Evolutionary conservation across 1,140 invertebrate genomes (phyloP).

Genomic region (Meloidogyne chitwoodi): DNA sequence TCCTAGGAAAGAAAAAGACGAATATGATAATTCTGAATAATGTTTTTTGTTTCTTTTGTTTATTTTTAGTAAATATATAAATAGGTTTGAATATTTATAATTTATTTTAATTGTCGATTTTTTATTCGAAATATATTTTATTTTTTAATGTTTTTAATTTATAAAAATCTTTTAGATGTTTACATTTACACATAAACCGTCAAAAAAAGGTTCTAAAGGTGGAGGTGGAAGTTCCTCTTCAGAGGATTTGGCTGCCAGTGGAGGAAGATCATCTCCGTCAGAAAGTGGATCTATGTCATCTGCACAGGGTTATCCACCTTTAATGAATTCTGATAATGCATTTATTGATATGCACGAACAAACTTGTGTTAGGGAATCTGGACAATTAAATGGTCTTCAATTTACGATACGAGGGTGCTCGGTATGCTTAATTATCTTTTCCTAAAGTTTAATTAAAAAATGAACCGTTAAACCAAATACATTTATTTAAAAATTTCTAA

Average conservation of each 20-base stretch:
- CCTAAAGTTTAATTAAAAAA: no score
- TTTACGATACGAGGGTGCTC: constrained; percentile 4
- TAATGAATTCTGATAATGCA: not conserved
- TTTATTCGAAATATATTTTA: not conserved
- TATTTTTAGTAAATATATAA: constrained; percentile 60
- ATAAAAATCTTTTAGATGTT: not conserved
- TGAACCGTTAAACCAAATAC: no score
- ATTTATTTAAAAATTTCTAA: not conserved
- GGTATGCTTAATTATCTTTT: not conserved
- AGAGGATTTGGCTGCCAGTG: not conserved
- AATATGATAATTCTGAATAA: not conserved
- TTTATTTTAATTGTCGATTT: not conserved
- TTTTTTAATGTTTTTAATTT: not conserved
- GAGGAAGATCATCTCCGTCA: not conserved
- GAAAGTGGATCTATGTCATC: not conserved
- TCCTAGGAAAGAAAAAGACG: constrained; percentile 21
- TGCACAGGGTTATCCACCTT: not conserved
- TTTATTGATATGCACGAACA: not conserved
- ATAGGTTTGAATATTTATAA: not conserved
- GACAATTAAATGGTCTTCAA: not conserved
- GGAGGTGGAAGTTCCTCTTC: not conserved
- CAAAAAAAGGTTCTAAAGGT: not conserved
- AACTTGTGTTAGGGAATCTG: not conserved
- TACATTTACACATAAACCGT: not conserved
- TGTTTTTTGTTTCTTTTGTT: not conserved